phyloP scores from a whole-genome alignment of 2,113 vertebrate species.

The Ceyx margarethae region DNA sequence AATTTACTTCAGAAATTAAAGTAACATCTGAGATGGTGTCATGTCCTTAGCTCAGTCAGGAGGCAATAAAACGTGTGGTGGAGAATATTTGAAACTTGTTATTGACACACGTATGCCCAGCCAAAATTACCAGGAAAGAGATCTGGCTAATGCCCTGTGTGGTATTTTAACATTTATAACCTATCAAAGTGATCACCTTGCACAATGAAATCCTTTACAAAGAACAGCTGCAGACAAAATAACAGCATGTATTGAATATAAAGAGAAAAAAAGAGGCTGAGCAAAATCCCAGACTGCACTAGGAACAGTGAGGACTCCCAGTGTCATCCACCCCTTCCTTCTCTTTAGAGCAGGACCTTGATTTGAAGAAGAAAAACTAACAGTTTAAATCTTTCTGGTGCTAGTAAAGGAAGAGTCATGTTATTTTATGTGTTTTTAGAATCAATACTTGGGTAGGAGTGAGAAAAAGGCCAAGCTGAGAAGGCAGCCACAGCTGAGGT shows the following conservation, averaged over 20 bases:
- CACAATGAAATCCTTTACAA: neutral
- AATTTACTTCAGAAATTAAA: neutral
- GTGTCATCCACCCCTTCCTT: neutral
- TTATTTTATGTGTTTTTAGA: neutral
- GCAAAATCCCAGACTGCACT: neutral
- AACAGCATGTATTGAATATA: neutral
- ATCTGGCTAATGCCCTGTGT: neutral
- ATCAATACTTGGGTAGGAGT: neutral
- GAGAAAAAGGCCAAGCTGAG: neutral
- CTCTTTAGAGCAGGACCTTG: neutral
- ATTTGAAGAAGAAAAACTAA: neutral
- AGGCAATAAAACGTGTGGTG: neutral
- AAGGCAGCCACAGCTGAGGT: neutral
- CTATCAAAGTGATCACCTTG: neutral
- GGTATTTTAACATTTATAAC: neutral
- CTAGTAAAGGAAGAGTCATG: neutral
- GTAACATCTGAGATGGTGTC: neutral
- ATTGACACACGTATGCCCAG: fast-evolving
- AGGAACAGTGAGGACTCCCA: neutral
- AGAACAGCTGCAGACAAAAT: neutral
- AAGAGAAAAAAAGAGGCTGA: neutral
- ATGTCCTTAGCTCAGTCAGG: neutral
- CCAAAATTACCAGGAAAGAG: neutral
- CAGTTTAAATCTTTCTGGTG: neutral
- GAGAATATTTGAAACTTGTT: neutral